Evolutionary conservation across 2,888 invertebrate species (phyloP), one percentile per base, ranked within the genome.

Genomic region (Aleiodes testaceus): DNA sequence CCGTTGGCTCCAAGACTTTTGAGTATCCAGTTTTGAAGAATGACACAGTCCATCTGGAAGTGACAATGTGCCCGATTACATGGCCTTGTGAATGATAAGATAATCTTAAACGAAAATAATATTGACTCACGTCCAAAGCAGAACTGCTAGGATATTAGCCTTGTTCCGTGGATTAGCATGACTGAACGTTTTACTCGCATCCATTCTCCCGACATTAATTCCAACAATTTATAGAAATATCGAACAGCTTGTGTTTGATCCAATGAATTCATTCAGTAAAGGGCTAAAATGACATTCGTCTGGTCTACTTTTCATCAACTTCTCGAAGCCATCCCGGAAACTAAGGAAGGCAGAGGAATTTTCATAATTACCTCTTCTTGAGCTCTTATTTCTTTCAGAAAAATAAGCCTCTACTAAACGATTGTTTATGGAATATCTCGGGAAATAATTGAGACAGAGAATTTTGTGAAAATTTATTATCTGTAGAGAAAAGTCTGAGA

Each of bases 1-100:
- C 97, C 26, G 91, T 89, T 55, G 92, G 90, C 76, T 93, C 93
- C 61, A 97, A 86, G 64, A 92, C 92, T 79, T 94, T 92, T 70
- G 89, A 90, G 79, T 92, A 92, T 0, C 96, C 96, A 82, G 92
- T 92, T 78, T 91, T 92, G 87, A 95, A 95, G 80, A 94, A 88
- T 4, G 92, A 93, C 81, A 94, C 89, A 69, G 94, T 93, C 92
- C 95, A 96, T 87, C 93, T 93, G 83, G 47, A 90, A 88, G 18
- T 36, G 36, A 36, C 9, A 36, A 55, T 26, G 22, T 1, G 42
- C n/a, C 14, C n/a, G 59, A 16, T 36, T 44, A 5, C 7, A 14
- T 12, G 16, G 12, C 2, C 14, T 12, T 11, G 14, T n/a, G 36
- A 71, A 42, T 1, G 11, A 14, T 22, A 47, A 18, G 50, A 50